Base-by-base conservation (phyloP, 2,797 vertebrate species). In the Dallia pectoralis region DNA sequence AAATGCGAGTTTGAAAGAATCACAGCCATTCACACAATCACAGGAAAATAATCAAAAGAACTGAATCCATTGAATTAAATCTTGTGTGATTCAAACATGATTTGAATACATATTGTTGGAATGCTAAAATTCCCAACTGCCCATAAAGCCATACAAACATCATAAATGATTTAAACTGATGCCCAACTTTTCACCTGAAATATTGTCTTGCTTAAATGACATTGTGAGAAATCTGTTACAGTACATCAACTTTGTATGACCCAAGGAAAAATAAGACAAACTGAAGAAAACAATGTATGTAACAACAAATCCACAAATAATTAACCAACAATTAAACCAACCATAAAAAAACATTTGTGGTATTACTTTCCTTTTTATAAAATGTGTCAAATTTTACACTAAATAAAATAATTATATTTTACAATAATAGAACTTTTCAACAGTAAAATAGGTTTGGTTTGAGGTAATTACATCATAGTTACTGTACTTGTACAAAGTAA, bases 371-470 rank as follows among this genome's bases (percentile, higher is more conserved):
- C 79, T 85, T 84, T 85, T 87, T 91, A 91, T 87, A 92, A 92
- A 92, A 93, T 91, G 79, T 81, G 85, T 86, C 81, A 89, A 86
- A 88, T 91, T 91, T 89, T 87, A 91, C 90, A 92, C 87, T 88
- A 87, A 89, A 92, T 91, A 93, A 93, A 93, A 93, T 93, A 91
- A 85, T 84, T 86, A 86, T 91, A 91, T 91, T 85, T 90, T 93
- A 93, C 92, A 93, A 92, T 88, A 91, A 90, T 90, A 91, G 79
- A 90, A 78, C 87, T 92, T 91, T 67, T 84, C 75, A 87, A 91
- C 89, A 91, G 88, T 92, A 93, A 93, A 93, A 93, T 93, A 93
- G 84, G 88, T 87, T 92, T 90, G 86, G 87, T 87, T 87, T 93
- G 91, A 93, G 93, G 92, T 93, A 93, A 93, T 91, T 90, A 92